Evolutionary conservation across 2,113 vertebrate genomes (phyloP).

Genomic region (Sinocyclocheilus grahami): DNA sequence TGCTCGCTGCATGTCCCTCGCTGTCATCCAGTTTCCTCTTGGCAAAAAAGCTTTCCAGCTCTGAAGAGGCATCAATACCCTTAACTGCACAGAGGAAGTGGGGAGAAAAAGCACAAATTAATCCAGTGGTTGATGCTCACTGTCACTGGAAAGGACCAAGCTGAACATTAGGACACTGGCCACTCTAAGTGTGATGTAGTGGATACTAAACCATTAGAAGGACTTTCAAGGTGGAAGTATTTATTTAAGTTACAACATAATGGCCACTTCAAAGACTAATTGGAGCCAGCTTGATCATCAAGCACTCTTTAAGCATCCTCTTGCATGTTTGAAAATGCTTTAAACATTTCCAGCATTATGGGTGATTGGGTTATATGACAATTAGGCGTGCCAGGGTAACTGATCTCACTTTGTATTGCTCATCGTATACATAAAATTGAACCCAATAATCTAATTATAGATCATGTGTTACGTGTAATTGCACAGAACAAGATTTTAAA

Average conservation of each 20-base stretch:
- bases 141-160: slow-evolving; percentile 50
- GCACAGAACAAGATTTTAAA: slow-evolving; percentile 46
- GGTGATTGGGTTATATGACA: slow-evolving; percentile 66
- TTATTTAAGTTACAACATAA: slow-evolving; percentile 69
- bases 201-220: slow-evolving; percentile 62
- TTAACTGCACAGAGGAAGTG: slow-evolving; percentile 78
- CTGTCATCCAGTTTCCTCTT: slow-evolving; percentile 88
- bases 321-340: slow-evolving; percentile 62
- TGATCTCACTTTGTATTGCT: slow-evolving; percentile 61
- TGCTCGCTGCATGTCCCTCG: slow-evolving; percentile 85
- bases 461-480: slow-evolving; percentile 56
- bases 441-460: slow-evolving; percentile 60
- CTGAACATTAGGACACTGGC: slow-evolving; percentile 53
- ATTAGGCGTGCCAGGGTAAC: slow-evolving; percentile 61
- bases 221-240: slow-evolving; percentile 65
- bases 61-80: slow-evolving; percentile 83
- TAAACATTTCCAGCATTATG: slow-evolving; percentile 63
- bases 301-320: slow-evolving; percentile 60
- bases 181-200: slow-evolving; percentile 60
- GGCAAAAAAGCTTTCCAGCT: slow-evolving; percentile 88
- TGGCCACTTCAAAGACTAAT: slow-evolving; percentile 65
- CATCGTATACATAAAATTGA: slow-evolving; percentile 59
- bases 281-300: slow-evolving; percentile 61
- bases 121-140: slow-evolving; percentile 20
- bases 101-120: slow-evolving; percentile 33